phyloP scores from a whole-genome alignment of 1,140 invertebrate genomes.

The Caenorhabditis latens region DNA sequence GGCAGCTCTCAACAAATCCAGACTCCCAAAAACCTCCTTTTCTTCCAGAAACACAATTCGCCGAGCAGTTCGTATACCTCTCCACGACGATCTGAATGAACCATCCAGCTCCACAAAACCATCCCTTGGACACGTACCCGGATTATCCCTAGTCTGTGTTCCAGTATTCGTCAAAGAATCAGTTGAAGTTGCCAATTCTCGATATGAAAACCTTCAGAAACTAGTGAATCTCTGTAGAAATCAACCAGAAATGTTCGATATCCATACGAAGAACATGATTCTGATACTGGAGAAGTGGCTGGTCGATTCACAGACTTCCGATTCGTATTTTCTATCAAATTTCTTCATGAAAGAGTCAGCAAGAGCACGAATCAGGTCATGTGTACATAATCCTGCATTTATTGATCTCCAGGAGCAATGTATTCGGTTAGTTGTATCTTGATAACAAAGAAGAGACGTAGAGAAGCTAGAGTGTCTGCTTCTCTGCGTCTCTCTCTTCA shows the following conservation, averaged over 20 bases:
- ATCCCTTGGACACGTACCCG: slow-evolving; percentile 12
- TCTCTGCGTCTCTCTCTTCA: too few species aligned
- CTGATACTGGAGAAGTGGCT: slow-evolving; percentile 72
- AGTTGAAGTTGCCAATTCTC: slow-evolving; percentile 1
- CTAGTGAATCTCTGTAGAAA: slow-evolving; percentile 69
- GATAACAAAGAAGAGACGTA: background rate
- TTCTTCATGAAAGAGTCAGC: slow-evolving; percentile 68
- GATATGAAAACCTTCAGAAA: slow-evolving; percentile 62
- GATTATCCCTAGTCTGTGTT: slow-evolving; percentile 45
- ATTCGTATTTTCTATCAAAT: slow-evolving; percentile 67
- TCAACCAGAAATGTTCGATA: slow-evolving; percentile 65
- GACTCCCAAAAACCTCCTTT: background rate
- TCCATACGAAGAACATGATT: slow-evolving; percentile 68
- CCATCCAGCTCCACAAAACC: slow-evolving; percentile 24
- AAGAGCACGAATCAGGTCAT: slow-evolving; percentile 62
- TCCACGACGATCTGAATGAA: slow-evolving; percentile 14
- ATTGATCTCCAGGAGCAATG: slow-evolving; percentile 59
- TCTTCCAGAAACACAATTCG: slow-evolving; percentile 11
- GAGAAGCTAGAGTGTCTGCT: too few species aligned
- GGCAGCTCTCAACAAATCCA: too few species aligned
- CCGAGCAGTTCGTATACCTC: slow-evolving; percentile 8
- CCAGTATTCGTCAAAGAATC: slow-evolving; percentile 40
- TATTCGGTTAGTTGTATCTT: background rate
- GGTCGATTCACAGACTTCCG: slow-evolving; percentile 64
- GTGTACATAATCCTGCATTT: slow-evolving; percentile 73